Conservation (phyloP, 2,888 invertebrate species). For the Smittia aterrima region DNA sequence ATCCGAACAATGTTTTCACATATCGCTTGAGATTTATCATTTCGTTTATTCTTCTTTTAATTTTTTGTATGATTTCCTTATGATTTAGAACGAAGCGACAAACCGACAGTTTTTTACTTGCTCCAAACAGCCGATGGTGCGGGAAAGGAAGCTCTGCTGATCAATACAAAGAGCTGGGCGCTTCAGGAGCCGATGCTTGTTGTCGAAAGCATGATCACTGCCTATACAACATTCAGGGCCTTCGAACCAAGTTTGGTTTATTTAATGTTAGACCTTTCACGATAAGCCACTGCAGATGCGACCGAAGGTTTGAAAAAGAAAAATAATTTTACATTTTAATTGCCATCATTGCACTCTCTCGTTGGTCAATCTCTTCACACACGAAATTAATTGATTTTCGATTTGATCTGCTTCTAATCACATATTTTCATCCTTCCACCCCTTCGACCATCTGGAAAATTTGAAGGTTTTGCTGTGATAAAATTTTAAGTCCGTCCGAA, state of each 20-base stretch:
- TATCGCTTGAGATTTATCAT: constrained; percentile 21
- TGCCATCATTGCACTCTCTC: constrained; percentile 20
- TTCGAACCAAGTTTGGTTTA: constrained; percentile 78
- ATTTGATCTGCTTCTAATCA: constrained; percentile 29
- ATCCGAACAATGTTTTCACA: neutral
- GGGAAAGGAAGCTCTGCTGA: constrained; percentile 82
- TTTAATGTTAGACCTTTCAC: constrained; percentile 90
- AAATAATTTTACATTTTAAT: constrained; percentile 24
- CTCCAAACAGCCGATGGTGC: constrained; percentile 93
- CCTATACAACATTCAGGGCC: constrained; percentile 78
- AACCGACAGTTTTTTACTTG: constrained; percentile 67
- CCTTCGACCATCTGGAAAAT: neutral
- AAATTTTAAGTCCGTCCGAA: constrained; percentile 5
- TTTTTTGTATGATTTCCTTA: neutral
- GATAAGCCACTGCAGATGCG: constrained; percentile 88
- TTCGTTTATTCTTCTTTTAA: constrained; percentile 1
- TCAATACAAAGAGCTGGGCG: constrained; percentile 78
- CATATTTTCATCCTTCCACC: neutral
- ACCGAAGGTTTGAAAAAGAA: constrained; percentile 66
- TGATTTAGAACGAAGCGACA: constrained; percentile 54
- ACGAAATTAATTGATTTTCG: constrained; percentile 31
- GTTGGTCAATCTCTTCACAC: neutral
- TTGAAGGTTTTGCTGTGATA: neutral
- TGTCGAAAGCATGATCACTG: constrained; percentile 88
- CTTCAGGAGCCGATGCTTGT: constrained; percentile 80